A percentile compares a stretch with the other conserved stretches of the same genome.
These are phyloP conservation scores for Megathymus violae DNA, from an alignment of 1,140 invertebrate genomes.

Conservation along the genomic window DNA sequence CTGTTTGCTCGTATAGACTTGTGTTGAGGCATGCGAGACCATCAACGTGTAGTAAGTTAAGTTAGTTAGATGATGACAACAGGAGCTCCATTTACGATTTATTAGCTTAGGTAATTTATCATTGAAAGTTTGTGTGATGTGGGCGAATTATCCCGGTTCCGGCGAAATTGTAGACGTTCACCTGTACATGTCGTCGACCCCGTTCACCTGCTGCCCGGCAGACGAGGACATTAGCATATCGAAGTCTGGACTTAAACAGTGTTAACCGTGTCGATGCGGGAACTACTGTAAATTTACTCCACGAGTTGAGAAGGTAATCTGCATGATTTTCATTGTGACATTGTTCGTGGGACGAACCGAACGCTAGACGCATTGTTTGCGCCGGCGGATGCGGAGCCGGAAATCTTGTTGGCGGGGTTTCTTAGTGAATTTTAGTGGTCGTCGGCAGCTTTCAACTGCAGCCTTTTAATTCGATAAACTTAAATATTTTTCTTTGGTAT, in stretches of 20 bases:
- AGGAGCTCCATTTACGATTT: too few species aligned
- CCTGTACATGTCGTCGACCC: slow-evolving; percentile 60
- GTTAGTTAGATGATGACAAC: too few species aligned
- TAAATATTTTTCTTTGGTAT: slow-evolving; percentile 21
- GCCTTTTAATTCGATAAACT: slow-evolving; percentile 13
- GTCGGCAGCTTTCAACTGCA: slow-evolving; percentile 23
- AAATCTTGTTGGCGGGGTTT: slow-evolving; percentile 30
- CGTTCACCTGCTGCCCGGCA: slow-evolving; percentile 62
- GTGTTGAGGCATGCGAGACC: neutral
- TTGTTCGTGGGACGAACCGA: slow-evolving; percentile 12
- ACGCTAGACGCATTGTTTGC: slow-evolving; percentile 28
- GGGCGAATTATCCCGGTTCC: slow-evolving; percentile 27
- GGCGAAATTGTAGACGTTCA: slow-evolving; percentile 35
- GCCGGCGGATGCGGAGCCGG: slow-evolving; percentile 25
- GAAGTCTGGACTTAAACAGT: slow-evolving; percentile 24
- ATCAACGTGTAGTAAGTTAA: too few species aligned
- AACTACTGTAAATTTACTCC: slow-evolving; percentile 15
- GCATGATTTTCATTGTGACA: slow-evolving; percentile 19
- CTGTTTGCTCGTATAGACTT: neutral
- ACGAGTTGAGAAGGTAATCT: slow-evolving; percentile 9
- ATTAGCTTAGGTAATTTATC: neutral
- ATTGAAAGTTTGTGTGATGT: slow-evolving; percentile 17
- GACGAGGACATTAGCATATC: slow-evolving; percentile 59
- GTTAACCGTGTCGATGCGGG: slow-evolving; percentile 21
- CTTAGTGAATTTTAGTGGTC: slow-evolving; percentile 25